Percentiles rank a stretch among this genome's conserved stretches.
phyloP scores from a whole-genome alignment of 2,113 vertebrate genomes.

The Zootoca vivipara region DNA sequence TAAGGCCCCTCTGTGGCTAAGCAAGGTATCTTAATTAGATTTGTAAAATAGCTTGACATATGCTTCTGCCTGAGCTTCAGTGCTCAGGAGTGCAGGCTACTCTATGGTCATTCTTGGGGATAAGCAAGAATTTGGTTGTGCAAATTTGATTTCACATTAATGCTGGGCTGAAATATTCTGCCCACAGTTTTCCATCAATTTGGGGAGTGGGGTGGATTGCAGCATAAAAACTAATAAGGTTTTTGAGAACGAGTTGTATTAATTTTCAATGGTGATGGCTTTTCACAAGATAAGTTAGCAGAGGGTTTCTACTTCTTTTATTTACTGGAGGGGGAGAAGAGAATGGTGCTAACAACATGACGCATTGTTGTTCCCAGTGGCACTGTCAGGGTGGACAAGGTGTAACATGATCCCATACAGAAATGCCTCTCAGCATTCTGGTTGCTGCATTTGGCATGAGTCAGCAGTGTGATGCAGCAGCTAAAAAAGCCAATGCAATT shows the following conservation, averaged over 20 bases:
- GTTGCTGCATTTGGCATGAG: too few relatives aligned
- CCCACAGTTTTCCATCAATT: neutral
- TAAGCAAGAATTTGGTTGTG: neutral
- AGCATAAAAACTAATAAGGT: neutral
- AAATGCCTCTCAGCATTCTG: too few relatives aligned
- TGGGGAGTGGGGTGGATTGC: neutral
- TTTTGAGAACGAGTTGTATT: neutral
- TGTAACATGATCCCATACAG: too few relatives aligned
- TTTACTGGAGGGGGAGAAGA: too few relatives aligned
- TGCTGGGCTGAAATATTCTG: neutral
- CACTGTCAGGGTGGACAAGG: too few relatives aligned
- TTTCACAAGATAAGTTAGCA: neutral
- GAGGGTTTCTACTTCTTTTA: too few relatives aligned
- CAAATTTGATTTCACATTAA: neutral
- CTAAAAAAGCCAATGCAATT: too few relatives aligned
- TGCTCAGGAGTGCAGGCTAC: neutral
- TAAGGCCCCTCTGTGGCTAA: neutral
- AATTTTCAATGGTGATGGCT: neutral
- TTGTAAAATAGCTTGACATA: neutral
- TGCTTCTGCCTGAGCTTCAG: neutral
- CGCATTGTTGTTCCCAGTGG: too few relatives aligned
- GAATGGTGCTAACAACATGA: too few relatives aligned
- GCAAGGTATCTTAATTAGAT: constrained; percentile 20
- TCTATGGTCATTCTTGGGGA: neutral
- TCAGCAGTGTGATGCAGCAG: too few relatives aligned